Percentiles rank a stretch among this genome's conserved stretches.
Conservation (phyloP, 2,113 vertebrate species). For the Podiceps cristatus region DNA sequence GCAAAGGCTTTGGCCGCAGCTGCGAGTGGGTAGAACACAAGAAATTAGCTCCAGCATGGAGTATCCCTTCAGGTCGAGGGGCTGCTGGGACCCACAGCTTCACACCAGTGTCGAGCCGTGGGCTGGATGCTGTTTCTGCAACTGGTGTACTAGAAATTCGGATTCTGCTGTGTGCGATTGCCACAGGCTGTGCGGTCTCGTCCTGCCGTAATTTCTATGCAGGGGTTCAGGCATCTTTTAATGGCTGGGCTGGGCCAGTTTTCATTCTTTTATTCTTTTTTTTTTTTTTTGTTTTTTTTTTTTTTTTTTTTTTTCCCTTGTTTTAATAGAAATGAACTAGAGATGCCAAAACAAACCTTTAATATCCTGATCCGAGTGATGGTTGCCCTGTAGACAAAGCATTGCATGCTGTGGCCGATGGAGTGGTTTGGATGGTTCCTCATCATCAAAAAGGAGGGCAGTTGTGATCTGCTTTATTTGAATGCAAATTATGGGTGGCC, state of each 20-base stretch:
- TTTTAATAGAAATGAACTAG: neutral
- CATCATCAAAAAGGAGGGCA: neutral
- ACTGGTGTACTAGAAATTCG: neutral
- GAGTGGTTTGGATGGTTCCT: neutral
- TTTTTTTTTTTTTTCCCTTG: too few relatives aligned
- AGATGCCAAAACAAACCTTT: neutral
- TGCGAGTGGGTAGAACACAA: fast-evolving
- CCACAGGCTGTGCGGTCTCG: neutral
- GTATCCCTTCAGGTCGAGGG: fast-evolving
- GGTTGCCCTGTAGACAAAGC: neutral
- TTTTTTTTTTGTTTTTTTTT: too few relatives aligned
- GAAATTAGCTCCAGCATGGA: fast-evolving
- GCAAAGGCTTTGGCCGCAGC: neutral
- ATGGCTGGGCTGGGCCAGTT: neutral
- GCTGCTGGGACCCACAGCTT: neutral
- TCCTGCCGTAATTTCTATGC: neutral
- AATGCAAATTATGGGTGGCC: neutral
- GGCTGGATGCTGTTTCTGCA: fast-evolving
- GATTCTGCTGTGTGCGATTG: neutral
- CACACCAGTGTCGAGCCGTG: fast-evolving
- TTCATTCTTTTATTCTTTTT: neutral
- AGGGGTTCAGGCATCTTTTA: neutral
- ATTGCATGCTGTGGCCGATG: neutral
- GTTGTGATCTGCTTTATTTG: neutral
- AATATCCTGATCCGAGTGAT: neutral